Base-by-base conservation (phyloP, 2,888 invertebrate species). In the Agriopis aurantiaria region DNA sequence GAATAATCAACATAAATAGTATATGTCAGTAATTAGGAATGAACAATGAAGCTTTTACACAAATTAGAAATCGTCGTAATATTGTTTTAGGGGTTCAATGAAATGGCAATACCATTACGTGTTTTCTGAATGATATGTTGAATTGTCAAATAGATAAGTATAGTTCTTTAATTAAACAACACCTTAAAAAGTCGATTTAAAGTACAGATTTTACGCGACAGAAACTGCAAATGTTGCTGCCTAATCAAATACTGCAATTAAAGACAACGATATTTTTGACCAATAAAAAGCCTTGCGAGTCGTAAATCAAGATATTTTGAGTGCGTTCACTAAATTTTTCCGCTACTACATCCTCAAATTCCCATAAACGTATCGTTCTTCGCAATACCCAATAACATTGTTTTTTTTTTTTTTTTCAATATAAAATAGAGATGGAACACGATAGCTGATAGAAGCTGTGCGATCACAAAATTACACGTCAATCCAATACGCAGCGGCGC, bases 381-480 rank as follows among this genome's bases (percentile, higher is more conserved):
- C 52, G n/a, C 17, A 43, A 48, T 12, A 43, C 49, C 49, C 48
- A 64, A 41, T 69, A 75, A 74, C 70, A 67, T 78, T 74, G 33
- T 33, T 3, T 55, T 75, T 71, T 76, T 75, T 79, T n/a, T 78
- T 68, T 67, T 51, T 65, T 63, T n/a, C 45, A 40, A 49, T 55
- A 61, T 62, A 67, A 65, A 62, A 72, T 69, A 69, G 57, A 57
- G 65, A 59, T 70, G 67, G 68, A 46, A 63, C 56, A 45, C 49
- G 68, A 68, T 58, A 41, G 58, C 62, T 62, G 68, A 55, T 75
- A 83, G 82, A 83, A 68, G 83, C 83, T 84, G 82, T 80, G 77
- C 80, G 87, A 87, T 87, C 87, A 81, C 88, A 82, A 88, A 89
- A 91, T 92, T 91, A 88, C 86, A 90, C 85, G 92, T 91, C 92